phyloP scores from a whole-genome alignment of 1,140 invertebrate species.

The Galendromus occidentalis region DNA sequence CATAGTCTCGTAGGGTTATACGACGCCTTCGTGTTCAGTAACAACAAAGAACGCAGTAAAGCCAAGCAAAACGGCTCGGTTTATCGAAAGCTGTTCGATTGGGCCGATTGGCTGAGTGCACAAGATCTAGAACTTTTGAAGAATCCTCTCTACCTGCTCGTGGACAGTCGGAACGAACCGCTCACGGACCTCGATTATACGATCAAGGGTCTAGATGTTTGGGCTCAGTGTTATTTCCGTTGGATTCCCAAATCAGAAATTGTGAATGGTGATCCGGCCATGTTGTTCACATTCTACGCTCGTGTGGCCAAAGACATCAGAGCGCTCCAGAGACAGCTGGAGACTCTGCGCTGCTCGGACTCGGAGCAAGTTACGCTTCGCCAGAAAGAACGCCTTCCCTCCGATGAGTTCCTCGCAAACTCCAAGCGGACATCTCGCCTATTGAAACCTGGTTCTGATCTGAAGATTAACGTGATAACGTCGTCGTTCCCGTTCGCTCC shows the following conservation, averaged over 20 bases:
- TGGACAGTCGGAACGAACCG: slow-evolving; percentile 18
- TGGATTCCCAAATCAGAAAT: slow-evolving; percentile 66
- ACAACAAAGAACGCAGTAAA: slow-evolving; percentile 22
- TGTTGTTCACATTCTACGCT: slow-evolving; percentile 36
- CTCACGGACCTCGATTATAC: slow-evolving; percentile 20
- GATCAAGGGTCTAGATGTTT: slow-evolving; percentile 42
- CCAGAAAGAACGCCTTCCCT: slow-evolving; percentile 21
- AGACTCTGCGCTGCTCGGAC: not conserved
- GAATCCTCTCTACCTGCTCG: slow-evolving; percentile 46
- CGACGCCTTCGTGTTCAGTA: slow-evolving; percentile 79
- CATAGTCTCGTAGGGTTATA: slow-evolving; percentile 61
- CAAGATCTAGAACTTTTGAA: slow-evolving; percentile 55
- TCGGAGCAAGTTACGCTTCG: slow-evolving; percentile 13
- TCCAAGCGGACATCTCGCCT: slow-evolving; percentile 20
- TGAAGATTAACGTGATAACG: slow-evolving; percentile 21
- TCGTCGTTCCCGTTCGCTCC: slow-evolving; percentile 28
- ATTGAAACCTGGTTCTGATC: slow-evolving; percentile 20
- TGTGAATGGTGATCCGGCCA: slow-evolving; percentile 46
- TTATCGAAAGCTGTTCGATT: slow-evolving; percentile 44
- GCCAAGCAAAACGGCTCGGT: slow-evolving; percentile 19
- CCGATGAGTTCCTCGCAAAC: slow-evolving; percentile 26
- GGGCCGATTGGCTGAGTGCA: slow-evolving; percentile 48
- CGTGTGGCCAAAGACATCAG: slow-evolving; percentile 28
- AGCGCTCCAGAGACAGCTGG: slow-evolving; percentile 22
- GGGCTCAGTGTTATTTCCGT: slow-evolving; percentile 68